Evolutionary conservation across 2,888 invertebrate species (phyloP).

Genomic region (Chirona hameri): DNA sequence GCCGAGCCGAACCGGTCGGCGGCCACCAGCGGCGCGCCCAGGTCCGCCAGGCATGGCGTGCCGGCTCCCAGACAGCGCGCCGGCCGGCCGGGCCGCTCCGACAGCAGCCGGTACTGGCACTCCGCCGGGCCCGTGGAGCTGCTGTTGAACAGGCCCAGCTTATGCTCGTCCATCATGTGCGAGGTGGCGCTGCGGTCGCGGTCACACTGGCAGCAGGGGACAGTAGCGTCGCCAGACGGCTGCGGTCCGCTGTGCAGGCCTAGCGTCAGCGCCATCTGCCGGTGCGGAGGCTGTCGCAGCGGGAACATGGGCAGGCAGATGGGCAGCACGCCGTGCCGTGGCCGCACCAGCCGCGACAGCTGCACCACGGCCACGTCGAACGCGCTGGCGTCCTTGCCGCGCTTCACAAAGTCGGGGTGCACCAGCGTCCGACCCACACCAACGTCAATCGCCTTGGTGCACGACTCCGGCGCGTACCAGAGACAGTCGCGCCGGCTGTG

Average conservation of each 20-base stretch:
- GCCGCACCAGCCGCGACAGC: background rate
- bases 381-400: background rate
- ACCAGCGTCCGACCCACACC: background rate
- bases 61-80: background rate
- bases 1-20: background rate
- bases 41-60: background rate
- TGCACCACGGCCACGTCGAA: background rate
- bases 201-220: background rate
- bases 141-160: background rate
- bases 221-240: background rate
- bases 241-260: background rate
- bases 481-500: background rate
- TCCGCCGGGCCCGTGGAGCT: too few relatives aligned
- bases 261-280: background rate
- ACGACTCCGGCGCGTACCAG: background rate
- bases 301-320: constrained; percentile 24
- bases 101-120: background rate
- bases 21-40: background rate
- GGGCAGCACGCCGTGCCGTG: background rate
- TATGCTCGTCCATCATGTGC: background rate
- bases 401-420: background rate
- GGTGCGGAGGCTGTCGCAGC: background rate
- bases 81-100: background rate
- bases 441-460: background rate
- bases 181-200: constrained; percentile 7